Evolutionary conservation across 1,140 invertebrate species (phyloP).

Genomic region (Pristionchus pacificus): DNA sequence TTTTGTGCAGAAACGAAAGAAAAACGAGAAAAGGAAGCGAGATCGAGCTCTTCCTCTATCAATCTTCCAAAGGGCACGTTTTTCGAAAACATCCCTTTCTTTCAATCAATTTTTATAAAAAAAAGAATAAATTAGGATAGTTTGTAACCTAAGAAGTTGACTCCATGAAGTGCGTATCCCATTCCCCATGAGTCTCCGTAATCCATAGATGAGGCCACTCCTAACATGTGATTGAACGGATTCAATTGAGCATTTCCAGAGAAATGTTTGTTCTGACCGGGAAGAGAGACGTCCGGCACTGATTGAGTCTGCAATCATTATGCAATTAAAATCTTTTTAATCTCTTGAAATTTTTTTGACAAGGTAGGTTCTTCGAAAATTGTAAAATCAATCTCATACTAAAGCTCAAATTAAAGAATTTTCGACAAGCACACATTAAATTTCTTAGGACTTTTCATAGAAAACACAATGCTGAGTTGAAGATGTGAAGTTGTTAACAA

Average conservation of each 20-base stretch:
- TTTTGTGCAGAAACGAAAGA: no score
- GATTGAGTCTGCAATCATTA: constrained; percentile 16
- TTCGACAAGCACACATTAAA: neutral
- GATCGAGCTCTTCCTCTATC: no score
- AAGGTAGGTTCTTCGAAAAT: no score
- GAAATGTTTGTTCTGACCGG: constrained; percentile 31
- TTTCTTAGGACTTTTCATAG: no score
- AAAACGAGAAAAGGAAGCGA: no score
- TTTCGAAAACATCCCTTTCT: no score
- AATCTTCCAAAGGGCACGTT: no score
- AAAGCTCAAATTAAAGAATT: neutral
- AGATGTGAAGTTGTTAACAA: neutral
- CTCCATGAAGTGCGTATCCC: constrained; percentile 30
- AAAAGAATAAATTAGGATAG: no score
- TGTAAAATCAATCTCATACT: no score
- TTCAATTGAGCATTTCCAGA: constrained; percentile 30
- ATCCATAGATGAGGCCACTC: constrained; percentile 19
- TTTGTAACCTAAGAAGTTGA: constrained; percentile 29
- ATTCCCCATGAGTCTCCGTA: constrained; percentile 30
- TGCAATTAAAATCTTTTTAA: neutral
- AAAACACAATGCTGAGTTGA: no score
- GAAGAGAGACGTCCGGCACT: constrained; percentile 30
- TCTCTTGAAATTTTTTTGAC: no score
- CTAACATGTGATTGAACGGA: constrained; percentile 29
- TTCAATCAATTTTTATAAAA: no score